A percentile compares a stretch with the other conserved stretches of the same genome.
Evolutionary conservation across 2,113 vertebrate species (phyloP).

Genomic region (Oreochromis spilurus): DNA sequence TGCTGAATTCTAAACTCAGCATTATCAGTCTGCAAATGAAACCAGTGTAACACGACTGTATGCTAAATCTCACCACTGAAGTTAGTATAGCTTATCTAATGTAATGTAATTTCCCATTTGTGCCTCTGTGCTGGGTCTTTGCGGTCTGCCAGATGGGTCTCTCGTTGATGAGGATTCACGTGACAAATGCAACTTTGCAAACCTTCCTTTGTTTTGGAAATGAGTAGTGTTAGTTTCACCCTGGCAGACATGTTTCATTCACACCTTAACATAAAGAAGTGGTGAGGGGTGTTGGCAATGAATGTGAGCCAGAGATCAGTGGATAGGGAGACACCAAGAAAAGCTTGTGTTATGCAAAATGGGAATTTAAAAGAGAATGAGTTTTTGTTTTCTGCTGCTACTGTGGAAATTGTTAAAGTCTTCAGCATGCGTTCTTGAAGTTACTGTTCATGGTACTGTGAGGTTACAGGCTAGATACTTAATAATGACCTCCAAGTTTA

Average conservation of each 20-base stretch:
- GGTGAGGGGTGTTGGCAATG: not conserved
- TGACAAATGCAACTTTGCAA: not conserved
- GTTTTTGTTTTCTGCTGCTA: not conserved
- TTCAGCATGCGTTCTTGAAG: not conserved
- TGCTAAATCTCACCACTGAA: not conserved
- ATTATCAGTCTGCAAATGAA: slow-evolving; percentile 14
- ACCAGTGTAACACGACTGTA: not conserved
- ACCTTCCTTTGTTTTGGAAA: not conserved
- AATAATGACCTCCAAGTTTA: not conserved
- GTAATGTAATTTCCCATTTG: slow-evolving; percentile 26
- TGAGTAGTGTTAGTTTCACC: not conserved
- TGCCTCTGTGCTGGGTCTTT: not conserved
- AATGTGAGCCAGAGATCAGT: not conserved
- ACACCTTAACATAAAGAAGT: not conserved
- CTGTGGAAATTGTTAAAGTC: not conserved
- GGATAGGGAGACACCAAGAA: not conserved
- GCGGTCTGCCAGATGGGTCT: not conserved
- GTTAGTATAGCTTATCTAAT: slow-evolving; percentile 5
- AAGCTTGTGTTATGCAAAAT: not conserved
- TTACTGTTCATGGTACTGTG: not conserved
- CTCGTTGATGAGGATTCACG: not conserved
- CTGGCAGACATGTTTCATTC: not conserved
- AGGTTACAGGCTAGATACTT: not conserved
- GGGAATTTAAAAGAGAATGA: not conserved
- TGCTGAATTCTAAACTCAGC: slow-evolving; percentile 24